Conservation (phyloP, 2,797 vertebrate genomes). For the Ctenosaura bakeri region DNA sequence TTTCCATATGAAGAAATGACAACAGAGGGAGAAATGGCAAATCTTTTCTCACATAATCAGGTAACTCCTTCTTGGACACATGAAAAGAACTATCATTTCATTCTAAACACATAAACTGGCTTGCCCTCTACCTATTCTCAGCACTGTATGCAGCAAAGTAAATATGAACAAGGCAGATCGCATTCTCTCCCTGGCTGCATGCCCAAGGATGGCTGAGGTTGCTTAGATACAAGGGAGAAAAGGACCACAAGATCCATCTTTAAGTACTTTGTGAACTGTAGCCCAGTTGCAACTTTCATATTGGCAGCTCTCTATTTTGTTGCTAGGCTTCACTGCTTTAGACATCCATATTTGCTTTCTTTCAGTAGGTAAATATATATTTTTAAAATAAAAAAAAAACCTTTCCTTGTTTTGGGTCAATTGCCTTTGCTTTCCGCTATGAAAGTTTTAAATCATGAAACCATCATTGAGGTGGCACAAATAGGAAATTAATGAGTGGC, state of each 20-base stretch:
- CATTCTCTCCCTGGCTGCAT: neutral
- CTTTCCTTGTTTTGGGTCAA: constrained; percentile 2
- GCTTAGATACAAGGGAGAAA: neutral
- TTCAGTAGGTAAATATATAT: constrained; percentile 3
- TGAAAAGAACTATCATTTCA: neutral
- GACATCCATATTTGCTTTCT: neutral
- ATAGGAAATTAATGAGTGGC: constrained; percentile 12
- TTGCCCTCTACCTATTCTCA: neutral
- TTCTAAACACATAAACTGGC: constrained; percentile 2
- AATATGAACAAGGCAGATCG: neutral
- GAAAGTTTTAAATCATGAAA: constrained; percentile 7
- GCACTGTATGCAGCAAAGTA: neutral
- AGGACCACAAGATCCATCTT: neutral
- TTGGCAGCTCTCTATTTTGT: neutral
- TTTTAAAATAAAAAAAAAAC: neutral
- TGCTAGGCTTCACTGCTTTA: neutral
- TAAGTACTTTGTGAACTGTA: neutral
- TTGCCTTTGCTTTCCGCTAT: constrained; percentile 11
- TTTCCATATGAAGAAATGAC: too few relatives aligned
- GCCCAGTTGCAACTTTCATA: neutral
- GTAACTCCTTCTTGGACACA: too few relatives aligned
- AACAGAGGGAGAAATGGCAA: too few relatives aligned
- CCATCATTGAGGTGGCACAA: constrained; percentile 30
- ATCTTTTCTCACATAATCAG: too few relatives aligned
- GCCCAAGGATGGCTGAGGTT: neutral